Base-by-base conservation (phyloP, 2,888 invertebrate species). In the Bedellia somnulentella region DNA sequence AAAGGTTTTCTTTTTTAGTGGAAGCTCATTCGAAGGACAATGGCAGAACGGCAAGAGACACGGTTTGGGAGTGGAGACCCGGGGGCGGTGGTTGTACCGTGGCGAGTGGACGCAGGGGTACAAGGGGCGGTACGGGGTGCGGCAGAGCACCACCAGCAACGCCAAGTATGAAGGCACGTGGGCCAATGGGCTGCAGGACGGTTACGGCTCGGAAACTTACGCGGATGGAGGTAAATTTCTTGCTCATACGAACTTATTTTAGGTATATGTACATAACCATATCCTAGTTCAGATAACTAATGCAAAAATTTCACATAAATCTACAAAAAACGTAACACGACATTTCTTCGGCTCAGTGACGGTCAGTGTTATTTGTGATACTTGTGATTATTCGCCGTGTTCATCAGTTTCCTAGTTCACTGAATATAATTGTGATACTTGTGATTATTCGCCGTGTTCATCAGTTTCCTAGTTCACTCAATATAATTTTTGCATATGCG, bases 1-100 rank as follows among this genome's bases (percentile, higher is more conserved):
- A n/a, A n/a, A n/a, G n/a, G n/a, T n/a, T n/a, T n/a, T n/a, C 28
- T 29, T 5, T 80, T 80, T 24, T 80, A 93, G 93, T 67, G 97
- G 96, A 31, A 94, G 94, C 58, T 87, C 91, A 45, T 97, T 88
- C 79, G 94, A 95, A 71, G 99, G 99, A 37, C 96, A 98, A 75
- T 99, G 99, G 99, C 97, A 96, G 75, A 97, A 97, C 63, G 99
- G 99, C 40, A 95, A 97, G 70, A 83, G 98, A 31, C 98, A 99
- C 63, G 99, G 98, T 6, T 79, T 98, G 53, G 99, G 99, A 36
- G 92, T 97, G 56, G 99, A 99, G 73, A 90, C 91, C 38, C 85
- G 98, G 39, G 97, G 97, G 26, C 85, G 96, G 33, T 98, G 98
- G 93, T 81, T 96, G 43, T 99, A 99, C 79, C 85, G 94, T 39